phyloP scores from a whole-genome alignment of 2,113 vertebrate genomes.

The Eira barbara region DNA sequence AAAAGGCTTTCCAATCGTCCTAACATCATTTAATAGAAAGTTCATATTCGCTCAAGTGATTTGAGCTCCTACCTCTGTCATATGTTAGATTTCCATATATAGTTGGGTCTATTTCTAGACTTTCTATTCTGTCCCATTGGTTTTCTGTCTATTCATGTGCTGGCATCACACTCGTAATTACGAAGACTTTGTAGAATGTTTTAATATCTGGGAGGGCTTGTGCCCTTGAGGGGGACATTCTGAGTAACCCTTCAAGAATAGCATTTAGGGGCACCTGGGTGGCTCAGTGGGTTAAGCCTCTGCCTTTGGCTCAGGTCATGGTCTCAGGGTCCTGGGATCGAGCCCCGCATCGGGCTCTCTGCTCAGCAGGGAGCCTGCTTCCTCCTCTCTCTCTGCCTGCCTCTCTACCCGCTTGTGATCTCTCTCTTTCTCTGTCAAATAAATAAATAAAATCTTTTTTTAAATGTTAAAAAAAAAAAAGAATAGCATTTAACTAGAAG shows the following conservation, averaged over 20 bases:
- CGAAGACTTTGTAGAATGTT: neutral
- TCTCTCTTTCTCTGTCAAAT: too few relatives aligned
- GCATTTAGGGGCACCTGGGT: neutral
- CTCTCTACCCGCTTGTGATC: too few relatives aligned
- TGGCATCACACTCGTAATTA: neutral
- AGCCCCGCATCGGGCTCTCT: too few relatives aligned
- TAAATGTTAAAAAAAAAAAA: neutral
- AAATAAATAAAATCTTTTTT: too few relatives aligned
- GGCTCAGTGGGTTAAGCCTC: too few relatives aligned
- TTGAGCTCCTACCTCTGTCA: neutral
- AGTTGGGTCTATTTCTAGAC: neutral
- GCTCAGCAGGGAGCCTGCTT: too few relatives aligned
- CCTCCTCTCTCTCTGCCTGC: too few relatives aligned
- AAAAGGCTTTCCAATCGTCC: neutral
- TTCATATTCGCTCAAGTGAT: neutral
- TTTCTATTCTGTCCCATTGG: neutral
- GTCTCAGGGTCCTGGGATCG: too few relatives aligned
- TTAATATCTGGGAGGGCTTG: neutral
- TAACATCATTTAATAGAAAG: neutral
- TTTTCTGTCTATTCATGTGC: neutral
- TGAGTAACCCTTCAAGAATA: neutral
- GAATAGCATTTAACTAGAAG: neutral
- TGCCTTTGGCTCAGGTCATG: too few relatives aligned
- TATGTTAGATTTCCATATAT: neutral
- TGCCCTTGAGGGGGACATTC: neutral